Evolutionary conservation across 2,888 invertebrate species (phyloP).

Genomic region (Neria commutata): DNA sequence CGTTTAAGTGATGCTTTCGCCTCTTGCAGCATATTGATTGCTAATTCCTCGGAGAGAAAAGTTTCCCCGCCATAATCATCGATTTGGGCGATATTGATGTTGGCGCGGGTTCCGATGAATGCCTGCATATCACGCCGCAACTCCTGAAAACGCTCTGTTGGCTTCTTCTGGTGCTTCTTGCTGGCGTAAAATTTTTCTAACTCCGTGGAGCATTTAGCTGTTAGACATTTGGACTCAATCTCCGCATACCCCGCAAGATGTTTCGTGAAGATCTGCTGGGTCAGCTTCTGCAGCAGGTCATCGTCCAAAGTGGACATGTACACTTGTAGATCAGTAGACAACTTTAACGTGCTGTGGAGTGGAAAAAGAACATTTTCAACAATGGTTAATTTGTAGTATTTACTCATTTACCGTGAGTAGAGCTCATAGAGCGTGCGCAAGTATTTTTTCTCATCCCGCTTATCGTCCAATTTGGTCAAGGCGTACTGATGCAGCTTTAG

Average conservation of each 20-base stretch:
- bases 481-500: slow-evolving; percentile 87
- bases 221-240: slow-evolving; percentile 78
- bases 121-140: slow-evolving; percentile 92
- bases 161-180: slow-evolving; percentile 94
- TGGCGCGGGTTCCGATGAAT: slow-evolving; percentile 87
- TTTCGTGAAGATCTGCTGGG: slow-evolving; percentile 79
- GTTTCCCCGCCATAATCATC: slow-evolving; percentile 98
- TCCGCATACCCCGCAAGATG: slow-evolving; percentile 80
- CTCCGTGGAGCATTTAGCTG: slow-evolving; percentile 76
- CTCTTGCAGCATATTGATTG: slow-evolving; percentile 87
- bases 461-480: slow-evolving; percentile 81
- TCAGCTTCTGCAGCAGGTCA: slow-evolving; percentile 77
- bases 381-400: too few relatives aligned
- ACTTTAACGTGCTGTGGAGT: slow-evolving; percentile 78
- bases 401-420: slow-evolving; percentile 78
- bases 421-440: slow-evolving; percentile 86
- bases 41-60: slow-evolving; percentile 92
- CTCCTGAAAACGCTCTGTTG: slow-evolving; percentile 90
- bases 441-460: slow-evolving; percentile 85
- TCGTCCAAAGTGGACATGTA: slow-evolving; percentile 83
- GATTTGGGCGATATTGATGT: slow-evolving; percentile 91
- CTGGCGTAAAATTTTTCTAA: slow-evolving; percentile 88
- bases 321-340: slow-evolving; percentile 74
- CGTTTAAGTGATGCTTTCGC: slow-evolving; percentile 88
- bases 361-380: too few relatives aligned